Conservation (phyloP, 2,797 vertebrate species). For the Aphelocoma californica region DNA sequence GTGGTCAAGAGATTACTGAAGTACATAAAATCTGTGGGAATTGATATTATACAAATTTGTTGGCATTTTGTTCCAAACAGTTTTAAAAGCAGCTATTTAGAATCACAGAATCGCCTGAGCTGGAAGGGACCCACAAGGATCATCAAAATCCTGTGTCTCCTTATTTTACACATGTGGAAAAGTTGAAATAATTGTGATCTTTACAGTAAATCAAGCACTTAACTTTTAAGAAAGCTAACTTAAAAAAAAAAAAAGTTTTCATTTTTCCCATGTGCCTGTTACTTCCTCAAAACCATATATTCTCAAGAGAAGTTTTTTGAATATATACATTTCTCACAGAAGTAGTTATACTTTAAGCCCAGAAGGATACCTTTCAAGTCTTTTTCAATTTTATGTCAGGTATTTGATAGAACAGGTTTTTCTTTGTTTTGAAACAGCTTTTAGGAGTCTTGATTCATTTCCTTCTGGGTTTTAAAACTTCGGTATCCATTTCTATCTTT, state of each 20-base stretch:
- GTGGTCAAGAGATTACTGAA: neutral
- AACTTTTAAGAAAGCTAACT: neutral
- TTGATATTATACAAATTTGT: neutral
- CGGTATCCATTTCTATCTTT: neutral
- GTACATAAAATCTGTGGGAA: neutral
- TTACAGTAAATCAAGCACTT: neutral
- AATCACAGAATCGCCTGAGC: neutral
- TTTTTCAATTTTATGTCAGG: neutral
- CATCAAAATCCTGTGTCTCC: neutral
- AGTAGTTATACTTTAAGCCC: neutral
- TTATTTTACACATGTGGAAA: neutral
- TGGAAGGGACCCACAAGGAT: neutral
- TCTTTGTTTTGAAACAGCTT: neutral
- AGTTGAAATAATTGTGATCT: neutral
- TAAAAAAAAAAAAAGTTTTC: neutral
- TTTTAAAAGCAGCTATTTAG: neutral
- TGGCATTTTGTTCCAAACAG: neutral
- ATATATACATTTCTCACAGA: neutral
- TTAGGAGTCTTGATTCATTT: neutral
- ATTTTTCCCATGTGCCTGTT: neutral
- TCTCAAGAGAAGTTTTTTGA: neutral
- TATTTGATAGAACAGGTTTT: neutral
- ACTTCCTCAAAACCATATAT: neutral
- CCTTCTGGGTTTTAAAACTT: neutral
- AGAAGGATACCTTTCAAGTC: neutral